A percentile compares a stretch with the other conserved stretches of the same genome.
These are phyloP conservation scores for Hypercompe scribonia DNA, from an alignment of 2,888 invertebrate genomes.

Conservation along the genomic window DNA sequence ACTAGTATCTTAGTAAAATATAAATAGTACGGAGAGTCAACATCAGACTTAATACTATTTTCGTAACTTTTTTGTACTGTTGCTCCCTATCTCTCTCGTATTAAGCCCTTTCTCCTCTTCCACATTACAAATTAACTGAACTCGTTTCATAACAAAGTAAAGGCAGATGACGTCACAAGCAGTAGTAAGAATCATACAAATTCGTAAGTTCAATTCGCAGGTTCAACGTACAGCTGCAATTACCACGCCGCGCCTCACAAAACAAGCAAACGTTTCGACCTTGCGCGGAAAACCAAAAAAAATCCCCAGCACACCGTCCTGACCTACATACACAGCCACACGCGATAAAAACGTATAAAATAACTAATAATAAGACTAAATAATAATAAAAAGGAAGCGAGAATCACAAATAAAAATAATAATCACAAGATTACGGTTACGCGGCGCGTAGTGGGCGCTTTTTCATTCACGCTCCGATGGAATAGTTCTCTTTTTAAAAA, in stretches of 20 bases:
- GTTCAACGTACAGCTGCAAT: constrained; percentile 62
- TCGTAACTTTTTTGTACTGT: not conserved
- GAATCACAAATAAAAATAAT: constrained; percentile 83
- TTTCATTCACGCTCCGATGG: constrained; percentile 84
- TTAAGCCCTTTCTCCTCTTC: not conserved
- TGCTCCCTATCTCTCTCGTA: no score
- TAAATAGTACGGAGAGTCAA: not conserved
- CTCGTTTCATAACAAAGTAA: not conserved
- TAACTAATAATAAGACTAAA: constrained; percentile 78
- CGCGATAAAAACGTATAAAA: constrained; percentile 78
- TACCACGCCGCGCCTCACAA: constrained; percentile 53
- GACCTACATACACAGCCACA: constrained; percentile 82
- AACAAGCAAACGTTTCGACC: constrained; percentile 74
- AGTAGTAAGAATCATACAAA: constrained; percentile 12
- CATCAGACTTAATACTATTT: not conserved
- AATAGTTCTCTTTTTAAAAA: constrained; percentile 85
- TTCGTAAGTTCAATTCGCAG: constrained; percentile 25
- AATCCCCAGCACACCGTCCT: constrained; percentile 71
- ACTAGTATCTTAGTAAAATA: not conserved
- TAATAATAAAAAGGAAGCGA: constrained; percentile 76
- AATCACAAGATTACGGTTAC: constrained; percentile 83
- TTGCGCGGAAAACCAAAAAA: constrained; percentile 81
- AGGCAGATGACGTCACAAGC: not conserved
- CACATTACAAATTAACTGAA: no score
- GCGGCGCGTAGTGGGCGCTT: constrained; percentile 70